These are phyloP conservation scores for Eulemur rufifrons DNA, from an alignment of 2,113 vertebrate genomes.

Conservation along the genomic window DNA sequence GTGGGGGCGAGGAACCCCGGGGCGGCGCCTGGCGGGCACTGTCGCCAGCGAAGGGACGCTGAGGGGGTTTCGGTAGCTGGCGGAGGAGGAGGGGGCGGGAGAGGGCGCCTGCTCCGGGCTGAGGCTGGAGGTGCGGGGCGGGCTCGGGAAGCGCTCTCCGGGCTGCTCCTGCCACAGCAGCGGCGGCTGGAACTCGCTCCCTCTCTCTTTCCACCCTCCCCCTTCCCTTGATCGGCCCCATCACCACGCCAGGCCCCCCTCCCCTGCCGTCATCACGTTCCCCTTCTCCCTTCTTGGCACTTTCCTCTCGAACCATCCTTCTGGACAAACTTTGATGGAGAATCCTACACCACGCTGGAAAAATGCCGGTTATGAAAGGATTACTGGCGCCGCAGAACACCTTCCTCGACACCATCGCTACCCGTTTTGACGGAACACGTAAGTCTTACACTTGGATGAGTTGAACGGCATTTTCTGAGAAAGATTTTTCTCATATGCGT, in stretches of 20 bases:
- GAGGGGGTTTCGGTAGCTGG: not conserved
- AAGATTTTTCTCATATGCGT: not conserved
- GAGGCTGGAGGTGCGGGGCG: slow-evolving; percentile 23
- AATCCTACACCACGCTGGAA: slow-evolving; percentile 91
- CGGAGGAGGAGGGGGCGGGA: not conserved
- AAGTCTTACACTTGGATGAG: slow-evolving; percentile 84
- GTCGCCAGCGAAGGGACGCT: not conserved
- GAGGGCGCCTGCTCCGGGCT: slow-evolving; percentile 24
- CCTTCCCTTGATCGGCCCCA: not conserved
- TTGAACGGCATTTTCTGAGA: not conserved
- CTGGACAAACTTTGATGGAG: slow-evolving; percentile 96
- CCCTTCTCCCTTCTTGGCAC: slow-evolving; percentile 77
- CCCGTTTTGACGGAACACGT: slow-evolving; percentile 99
- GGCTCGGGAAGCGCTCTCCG: slow-evolving; percentile 55
- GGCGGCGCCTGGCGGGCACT: slow-evolving; percentile 7
- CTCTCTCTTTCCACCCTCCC: not conserved
- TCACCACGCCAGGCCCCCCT: slow-evolving; percentile 41
- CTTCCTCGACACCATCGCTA: slow-evolving; percentile 98
- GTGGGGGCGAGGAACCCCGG: not conserved
- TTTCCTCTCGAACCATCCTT: slow-evolving; percentile 78
- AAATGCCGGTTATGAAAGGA: slow-evolving; percentile 99
- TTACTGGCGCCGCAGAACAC: slow-evolving; percentile 99
- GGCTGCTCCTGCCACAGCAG: slow-evolving; percentile 44
- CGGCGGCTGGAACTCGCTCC: slow-evolving; percentile 10
- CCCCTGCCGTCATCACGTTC: slow-evolving; percentile 13